Base-by-base conservation (phyloP, 1,140 invertebrate species). In the Drosophila nigromelanica region DNA sequence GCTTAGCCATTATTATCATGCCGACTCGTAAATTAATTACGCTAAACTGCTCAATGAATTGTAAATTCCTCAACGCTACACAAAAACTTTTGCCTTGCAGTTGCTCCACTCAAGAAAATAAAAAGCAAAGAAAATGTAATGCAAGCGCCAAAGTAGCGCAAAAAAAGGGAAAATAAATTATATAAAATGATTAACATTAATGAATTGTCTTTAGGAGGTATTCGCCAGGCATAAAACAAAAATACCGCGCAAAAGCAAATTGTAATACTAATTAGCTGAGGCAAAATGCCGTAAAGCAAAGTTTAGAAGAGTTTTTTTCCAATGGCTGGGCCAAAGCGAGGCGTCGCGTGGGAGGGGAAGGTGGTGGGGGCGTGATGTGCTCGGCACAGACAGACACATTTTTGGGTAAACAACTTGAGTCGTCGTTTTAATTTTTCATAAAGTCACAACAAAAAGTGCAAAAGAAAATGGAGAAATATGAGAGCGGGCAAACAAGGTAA, bases 161-260 rank as follows among this genome's bases (percentile, higher is more conserved):
- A 59, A 40, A 21, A 37, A 35, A 42, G 24, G 12, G n/a, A 33
- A 14, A 62, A 60, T 63, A 71, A 81, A 74, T 76, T 78, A 85
- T 86, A 78, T 78, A 78, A 89, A 90, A 90, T 90, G 76, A 90
- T 90, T 90, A 83, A 67, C 87, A 90, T 90, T 90, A 90, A 90
- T 90, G 82, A 82, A 86, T 86, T 82, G 82, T 76, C 69, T 63
- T 62, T 64, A 50, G 54, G 7, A 45, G 52, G 48, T 51, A 54
- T 54, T 60, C 59, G 15, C 42, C 58, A 61, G 66, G n/a, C 51
- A 45, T n/a, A 47, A 68, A 74, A 73, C 52, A 73, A 79, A 79
- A 73, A 76, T 55, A 50, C 33, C 56, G 58, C 63, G 51, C 62
- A 89, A 80, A 72, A 61, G 76, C 74, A 87, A 90, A 89, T 90